Evolutionary conservation across 2,888 invertebrate genomes (phyloP).

Genomic region (Mythimna albipuncta): DNA sequence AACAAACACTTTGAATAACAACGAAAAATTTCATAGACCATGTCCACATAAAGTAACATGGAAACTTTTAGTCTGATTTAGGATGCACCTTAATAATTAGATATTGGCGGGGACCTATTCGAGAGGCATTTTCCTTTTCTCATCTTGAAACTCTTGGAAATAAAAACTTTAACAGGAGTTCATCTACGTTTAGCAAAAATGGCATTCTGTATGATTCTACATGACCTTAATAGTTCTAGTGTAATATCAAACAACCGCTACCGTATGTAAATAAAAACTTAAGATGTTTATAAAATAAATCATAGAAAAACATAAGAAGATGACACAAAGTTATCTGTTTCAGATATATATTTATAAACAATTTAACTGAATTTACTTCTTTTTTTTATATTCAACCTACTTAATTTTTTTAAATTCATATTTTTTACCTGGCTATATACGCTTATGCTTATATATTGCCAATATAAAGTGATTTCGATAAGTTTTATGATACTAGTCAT

Average conservation of each 20-base stretch:
- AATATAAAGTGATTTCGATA: slow-evolving; percentile 38
- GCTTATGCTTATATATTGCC: slow-evolving; percentile 3
- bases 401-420: neutral
- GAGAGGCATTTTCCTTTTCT: neutral
- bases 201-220: neutral
- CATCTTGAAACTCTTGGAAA: neutral
- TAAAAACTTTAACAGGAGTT: neutral
- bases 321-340: neutral
- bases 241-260: neutral
- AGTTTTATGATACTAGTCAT: slow-evolving; percentile 51
- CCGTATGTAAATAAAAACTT: neutral
- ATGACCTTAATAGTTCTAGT: neutral
- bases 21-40: neutral
- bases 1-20: neutral
- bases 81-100: too few relatives aligned
- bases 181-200: neutral
- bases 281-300: neutral
- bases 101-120: too few relatives aligned
- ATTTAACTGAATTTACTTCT: too few relatives aligned
- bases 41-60: too few relatives aligned
- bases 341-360: neutral
- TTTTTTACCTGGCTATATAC: neutral
- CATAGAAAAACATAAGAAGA: neutral
- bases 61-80: too few relatives aligned
- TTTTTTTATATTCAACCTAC: neutral